Conservation (phyloP, 2,888 invertebrate species). For the Capitulum mitella region DNA sequence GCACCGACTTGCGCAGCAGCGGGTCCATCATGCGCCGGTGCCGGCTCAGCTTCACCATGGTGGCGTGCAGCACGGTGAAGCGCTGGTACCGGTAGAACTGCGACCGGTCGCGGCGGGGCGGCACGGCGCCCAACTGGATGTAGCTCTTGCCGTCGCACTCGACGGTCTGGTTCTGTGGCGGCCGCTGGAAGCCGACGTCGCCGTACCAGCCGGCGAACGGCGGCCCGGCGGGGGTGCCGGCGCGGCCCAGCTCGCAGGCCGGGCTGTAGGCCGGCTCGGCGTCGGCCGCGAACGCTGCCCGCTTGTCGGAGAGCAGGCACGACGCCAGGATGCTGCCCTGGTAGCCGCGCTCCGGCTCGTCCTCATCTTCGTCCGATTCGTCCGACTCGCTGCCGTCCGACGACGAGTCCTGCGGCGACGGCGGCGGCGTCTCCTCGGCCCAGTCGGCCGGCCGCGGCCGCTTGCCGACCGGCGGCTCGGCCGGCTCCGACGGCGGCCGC, state of each 20-base stretch:
- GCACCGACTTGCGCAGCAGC: constrained; percentile 77
- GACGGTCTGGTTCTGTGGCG: constrained; percentile 10
- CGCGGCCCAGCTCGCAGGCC: not conserved
- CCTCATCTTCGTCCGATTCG: not conserved
- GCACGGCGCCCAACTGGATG: constrained; percentile 16
- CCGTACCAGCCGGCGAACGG: not conserved
- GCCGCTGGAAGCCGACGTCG: not conserved
- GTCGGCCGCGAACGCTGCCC: not conserved
- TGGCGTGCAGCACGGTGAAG: constrained; percentile 80
- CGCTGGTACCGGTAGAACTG: constrained; percentile 65
- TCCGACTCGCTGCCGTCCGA: not conserved
- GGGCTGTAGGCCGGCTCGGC: not conserved
- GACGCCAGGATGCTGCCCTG: constrained; percentile 16
- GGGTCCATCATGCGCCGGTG: constrained; percentile 84
- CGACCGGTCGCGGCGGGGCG: not conserved
- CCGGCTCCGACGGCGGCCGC: not conserved
- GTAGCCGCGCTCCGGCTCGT: not conserved
- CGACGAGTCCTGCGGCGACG: constrained; percentile 1
- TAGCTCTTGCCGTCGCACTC: constrained; percentile 24
- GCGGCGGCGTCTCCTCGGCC: constrained; percentile 1
- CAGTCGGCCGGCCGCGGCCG: not conserved
- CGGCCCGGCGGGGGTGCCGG: not conserved
- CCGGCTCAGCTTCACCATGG: constrained; percentile 82
- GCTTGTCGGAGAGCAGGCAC: constrained; percentile 8
- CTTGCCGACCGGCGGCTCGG: not conserved